Evolutionary conservation across 2,113 vertebrate species (phyloP).

Genomic region (Paramisgurnus dabryanus): DNA sequence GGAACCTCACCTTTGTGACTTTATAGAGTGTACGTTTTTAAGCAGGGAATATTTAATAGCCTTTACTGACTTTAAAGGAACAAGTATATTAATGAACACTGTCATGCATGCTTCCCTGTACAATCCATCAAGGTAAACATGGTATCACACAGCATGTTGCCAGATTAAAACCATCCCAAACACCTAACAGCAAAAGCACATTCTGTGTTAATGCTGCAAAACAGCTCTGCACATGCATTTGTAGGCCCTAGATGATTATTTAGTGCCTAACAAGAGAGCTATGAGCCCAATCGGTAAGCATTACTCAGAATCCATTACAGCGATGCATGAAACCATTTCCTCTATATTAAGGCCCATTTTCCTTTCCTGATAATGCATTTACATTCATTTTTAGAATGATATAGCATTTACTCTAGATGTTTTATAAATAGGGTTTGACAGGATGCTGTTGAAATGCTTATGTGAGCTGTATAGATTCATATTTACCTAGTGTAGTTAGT

Average conservation of each 20-base stretch:
- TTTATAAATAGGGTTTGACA: background rate
- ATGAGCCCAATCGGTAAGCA: background rate
- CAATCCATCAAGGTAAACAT: background rate
- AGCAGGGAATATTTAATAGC: background rate
- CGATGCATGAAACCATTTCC: constrained; percentile 57
- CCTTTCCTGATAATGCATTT: background rate
- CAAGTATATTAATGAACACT: background rate
- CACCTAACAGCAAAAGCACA: background rate
- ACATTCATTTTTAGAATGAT: background rate
- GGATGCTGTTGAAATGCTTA: background rate
- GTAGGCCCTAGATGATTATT: background rate
- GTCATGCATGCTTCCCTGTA: background rate
- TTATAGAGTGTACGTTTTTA: background rate
- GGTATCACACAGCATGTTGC: background rate
- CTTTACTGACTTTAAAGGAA: background rate
- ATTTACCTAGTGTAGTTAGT: constrained; percentile 1
- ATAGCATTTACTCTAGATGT: background rate
- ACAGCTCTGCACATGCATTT: background rate
- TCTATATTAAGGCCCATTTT: constrained; percentile 52
- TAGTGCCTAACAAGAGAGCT: background rate
- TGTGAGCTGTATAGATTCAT: background rate
- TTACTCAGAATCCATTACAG: constrained; percentile 29
- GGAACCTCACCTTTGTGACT: too few species aligned
- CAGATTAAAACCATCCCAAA: background rate
- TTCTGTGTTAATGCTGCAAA: background rate